A percentile compares a stretch with the other conserved stretches of the same genome.
These are phyloP conservation scores for Lithophane semibrunnea DNA, from an alignment of 2,888 invertebrate species.

Conservation along the genomic window DNA sequence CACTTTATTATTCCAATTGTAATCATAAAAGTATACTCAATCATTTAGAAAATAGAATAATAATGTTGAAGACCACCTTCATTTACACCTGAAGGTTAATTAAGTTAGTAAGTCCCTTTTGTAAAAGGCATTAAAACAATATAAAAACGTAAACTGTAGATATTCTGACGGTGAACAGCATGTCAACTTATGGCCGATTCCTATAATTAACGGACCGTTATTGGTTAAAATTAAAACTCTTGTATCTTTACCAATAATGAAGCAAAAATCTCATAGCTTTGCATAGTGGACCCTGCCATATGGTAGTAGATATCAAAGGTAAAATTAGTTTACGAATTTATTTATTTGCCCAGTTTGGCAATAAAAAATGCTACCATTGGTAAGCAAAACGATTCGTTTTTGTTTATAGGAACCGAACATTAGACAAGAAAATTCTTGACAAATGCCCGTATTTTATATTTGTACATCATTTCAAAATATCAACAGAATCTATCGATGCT, in stretches of 20 bases:
- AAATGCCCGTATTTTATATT: not conserved
- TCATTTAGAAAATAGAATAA: not conserved
- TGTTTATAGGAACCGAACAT: no score
- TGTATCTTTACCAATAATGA: no score
- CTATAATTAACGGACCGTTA: no score
- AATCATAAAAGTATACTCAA: not conserved
- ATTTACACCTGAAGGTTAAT: slow-evolving; percentile 12
- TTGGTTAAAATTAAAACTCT: no score
- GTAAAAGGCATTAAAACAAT: not conserved
- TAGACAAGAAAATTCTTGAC: not conserved
- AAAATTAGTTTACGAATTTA: no score
- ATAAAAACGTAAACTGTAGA: slow-evolving; percentile 4
- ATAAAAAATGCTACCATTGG: no score
- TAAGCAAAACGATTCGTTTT: no score
- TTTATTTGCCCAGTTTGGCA: no score
- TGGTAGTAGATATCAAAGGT: no score
- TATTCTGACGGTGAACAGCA: not conserved
- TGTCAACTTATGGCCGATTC: no score
- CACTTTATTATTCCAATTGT: not conserved
- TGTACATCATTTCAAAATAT: not conserved
- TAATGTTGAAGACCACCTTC: slow-evolving; percentile 7
- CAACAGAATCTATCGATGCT: not conserved
- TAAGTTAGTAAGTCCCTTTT: slow-evolving; percentile 5
- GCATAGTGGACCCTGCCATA: no score
- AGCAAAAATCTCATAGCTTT: no score